Evolutionary conservation across 1,140 invertebrate genomes (phyloP), one percentile per base, ranked within the genome.

Genomic region (Anoplophora glabripennis): DNA sequence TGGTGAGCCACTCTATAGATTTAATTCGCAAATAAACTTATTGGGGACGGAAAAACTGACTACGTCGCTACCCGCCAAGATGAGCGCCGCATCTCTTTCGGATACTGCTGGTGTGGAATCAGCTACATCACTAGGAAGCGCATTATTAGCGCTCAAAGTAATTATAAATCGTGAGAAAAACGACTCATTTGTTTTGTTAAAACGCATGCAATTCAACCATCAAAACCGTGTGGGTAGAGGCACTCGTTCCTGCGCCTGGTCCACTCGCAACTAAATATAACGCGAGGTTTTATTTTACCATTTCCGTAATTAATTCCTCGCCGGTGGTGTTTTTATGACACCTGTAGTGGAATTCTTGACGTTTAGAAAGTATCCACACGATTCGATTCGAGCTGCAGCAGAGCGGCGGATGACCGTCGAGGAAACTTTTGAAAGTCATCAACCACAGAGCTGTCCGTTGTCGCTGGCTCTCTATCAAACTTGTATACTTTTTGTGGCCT

Each of bases 181-280:
- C 48, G 48, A 64, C 58, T 17, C 57, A 64, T 61, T 64, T 59
- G 58, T 46, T 54, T 64, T 59, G 38, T 59, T 42, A 21, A 46
- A 21, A 46, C 18, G 44, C 44, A 46, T 46, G 44, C 44, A 46
- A 46, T 40, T 35, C 40, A 34, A 17, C 7, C 28, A 36, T 36
- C 35, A 47, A 28, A 17, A 58, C 11, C 18, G 41, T 51, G 46
- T 42, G 36, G 46, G 37, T 37, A 37, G n/a, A n/a, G 51, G 36
- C 36, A 37, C 40, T 37, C 36, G 21, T 53, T 41, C 33, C 7
- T 36, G 18, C 40, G 15, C 41, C 14, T 18, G 21, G 57, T 28
- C 21, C 21, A 28, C 5, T 28, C 21, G 21, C 21, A 28, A 28
- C 21, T 28, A 28, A 28, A 28, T 28, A 28, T 28, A 28, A 28